A percentile compares a stretch with the other conserved stretches of the same genome.
Evolutionary conservation across 2,797 vertebrate genomes (phyloP).

Genomic region (Sebastolobus altivelis): DNA sequence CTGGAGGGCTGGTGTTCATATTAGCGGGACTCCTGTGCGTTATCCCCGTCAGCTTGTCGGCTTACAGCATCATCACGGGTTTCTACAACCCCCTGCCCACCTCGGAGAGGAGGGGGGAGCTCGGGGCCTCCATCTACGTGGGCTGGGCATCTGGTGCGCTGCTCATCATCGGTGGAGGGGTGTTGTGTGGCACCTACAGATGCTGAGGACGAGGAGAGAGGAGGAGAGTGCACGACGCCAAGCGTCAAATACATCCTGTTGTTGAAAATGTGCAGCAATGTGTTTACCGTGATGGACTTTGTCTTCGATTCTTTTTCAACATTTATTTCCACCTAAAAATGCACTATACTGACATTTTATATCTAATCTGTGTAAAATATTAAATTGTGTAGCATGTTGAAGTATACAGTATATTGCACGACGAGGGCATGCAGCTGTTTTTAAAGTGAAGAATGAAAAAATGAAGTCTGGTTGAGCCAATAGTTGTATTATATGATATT

Average conservation of each 20-base stretch:
- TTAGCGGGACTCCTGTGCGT: slow-evolving; percentile 79
- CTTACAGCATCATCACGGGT: slow-evolving; percentile 80
- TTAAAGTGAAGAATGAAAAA: slow-evolving; percentile 16
- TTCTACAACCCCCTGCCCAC: slow-evolving; percentile 78
- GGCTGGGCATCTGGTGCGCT: slow-evolving; percentile 83
- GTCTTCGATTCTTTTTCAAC: not conserved
- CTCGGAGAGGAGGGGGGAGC: slow-evolving; percentile 72
- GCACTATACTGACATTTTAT: slow-evolving; percentile 10
- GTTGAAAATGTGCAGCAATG: not conserved
- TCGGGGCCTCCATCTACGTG: slow-evolving; percentile 85
- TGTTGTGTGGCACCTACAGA: slow-evolving; percentile 78
- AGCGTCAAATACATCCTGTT: not conserved
- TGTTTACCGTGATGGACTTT: slow-evolving; percentile 7
- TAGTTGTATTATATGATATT: slow-evolving; percentile 1
- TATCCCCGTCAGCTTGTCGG: slow-evolving; percentile 83
- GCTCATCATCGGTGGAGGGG: slow-evolving; percentile 81
- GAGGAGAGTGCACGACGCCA: not conserved
- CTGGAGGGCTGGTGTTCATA: slow-evolving; percentile 79
- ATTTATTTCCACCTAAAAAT: slow-evolving; percentile 20
- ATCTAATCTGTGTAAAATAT: not conserved
- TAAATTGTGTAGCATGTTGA: not conserved
- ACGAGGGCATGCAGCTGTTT: not conserved
- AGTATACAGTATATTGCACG: not conserved
- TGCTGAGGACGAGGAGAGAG: slow-evolving; percentile 58
- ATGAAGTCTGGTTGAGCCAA: slow-evolving; percentile 1